Evolutionary conservation across 2,797 vertebrate genomes (phyloP), one percentile per base, ranked within the genome.

Genomic region (Zalophus californianus): DNA sequence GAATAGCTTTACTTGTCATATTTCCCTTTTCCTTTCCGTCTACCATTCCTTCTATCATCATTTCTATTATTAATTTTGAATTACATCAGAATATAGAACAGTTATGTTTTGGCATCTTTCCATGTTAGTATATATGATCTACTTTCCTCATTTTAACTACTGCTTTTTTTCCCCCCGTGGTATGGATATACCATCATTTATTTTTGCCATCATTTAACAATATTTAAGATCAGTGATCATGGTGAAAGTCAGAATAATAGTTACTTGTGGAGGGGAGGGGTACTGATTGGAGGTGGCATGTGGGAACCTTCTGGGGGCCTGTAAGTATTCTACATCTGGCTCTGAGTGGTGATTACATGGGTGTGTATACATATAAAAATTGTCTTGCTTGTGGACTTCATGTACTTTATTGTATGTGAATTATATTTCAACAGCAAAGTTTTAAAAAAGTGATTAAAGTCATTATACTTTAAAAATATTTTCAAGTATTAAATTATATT

Each of bases 61-160:
- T 29, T 84, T 73, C 77, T 60, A 48, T 82, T n/a, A 50, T 48
- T 72, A 44, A 84, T 93, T 93, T 94, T 94, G 54, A 94, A 29
- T 84, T 73, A 15, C 20, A 68, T 73, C 10, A 66, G 25, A 50
- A 60, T 50, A 72, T 0, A 72, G 54, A 38, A 52, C 14, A 68
- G 25, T 72, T 66, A 52, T 78, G 21, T 88, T 92, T 84, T 75
- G 48, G 7, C 18, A 85, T 54, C 50, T 92, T 95, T 91, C 75
- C 44, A 21, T 27, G 41, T 84, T 86, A 48, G 21, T 12, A 10
- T 32, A 62, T 64, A 54, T n/a, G 21, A 23, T 58, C n/a, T 89
- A 14, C 5, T 48, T 84, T 32, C 21, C 56, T 64, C 32, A 20
- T 58, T 60, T 68, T 64, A 62, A 79, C 14, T 15, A 58, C 29